Evolutionary conservation across 2,113 vertebrate species (phyloP).

Genomic region (Anarrhichthys ocellatus): DNA sequence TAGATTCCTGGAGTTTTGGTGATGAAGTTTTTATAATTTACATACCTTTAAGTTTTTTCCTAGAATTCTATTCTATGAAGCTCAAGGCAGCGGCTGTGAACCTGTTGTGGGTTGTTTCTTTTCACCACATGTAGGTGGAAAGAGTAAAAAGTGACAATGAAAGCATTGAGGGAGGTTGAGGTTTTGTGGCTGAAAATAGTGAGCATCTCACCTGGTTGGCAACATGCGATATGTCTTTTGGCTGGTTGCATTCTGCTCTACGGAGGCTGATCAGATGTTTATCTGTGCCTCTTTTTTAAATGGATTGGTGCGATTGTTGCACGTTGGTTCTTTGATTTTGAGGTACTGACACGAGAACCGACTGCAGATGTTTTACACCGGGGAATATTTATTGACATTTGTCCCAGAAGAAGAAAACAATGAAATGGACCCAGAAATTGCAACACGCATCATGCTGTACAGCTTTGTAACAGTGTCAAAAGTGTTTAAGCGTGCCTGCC

Average conservation of each 20-base stretch:
- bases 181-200: slow-evolving; percentile 43
- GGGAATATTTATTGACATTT: slow-evolving; percentile 43
- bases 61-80: slow-evolving; percentile 11
- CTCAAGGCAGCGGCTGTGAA: slow-evolving; percentile 30
- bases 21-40: slow-evolving; percentile 35
- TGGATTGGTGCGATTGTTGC: slow-evolving; percentile 11
- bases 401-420: slow-evolving; percentile 5
- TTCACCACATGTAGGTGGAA: slow-evolving; percentile 26
- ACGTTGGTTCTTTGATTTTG: slow-evolving; percentile 33
- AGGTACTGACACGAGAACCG: slow-evolving; percentile 13
- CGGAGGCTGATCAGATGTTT: slow-evolving; percentile 27
- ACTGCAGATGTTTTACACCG: slow-evolving; percentile 25
- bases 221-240: slow-evolving; percentile 11
- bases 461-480: slow-evolving; percentile 12
- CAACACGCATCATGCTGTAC: neutral
- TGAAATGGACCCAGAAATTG: slow-evolving; percentile 6
- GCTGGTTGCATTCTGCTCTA: slow-evolving; percentile 22
- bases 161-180: slow-evolving; percentile 24
- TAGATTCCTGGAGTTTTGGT: slow-evolving; percentile 10
- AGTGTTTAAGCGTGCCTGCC: neutral
- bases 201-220: slow-evolving; percentile 21
- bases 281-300: slow-evolving; percentile 28
- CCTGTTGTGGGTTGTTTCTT: slow-evolving; percentile 41
- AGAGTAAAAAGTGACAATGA: slow-evolving; percentile 26
- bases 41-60: slow-evolving; percentile 26